Evolutionary conservation across 1,140 invertebrate genomes (phyloP).

Genomic region (Dryas iulia): DNA sequence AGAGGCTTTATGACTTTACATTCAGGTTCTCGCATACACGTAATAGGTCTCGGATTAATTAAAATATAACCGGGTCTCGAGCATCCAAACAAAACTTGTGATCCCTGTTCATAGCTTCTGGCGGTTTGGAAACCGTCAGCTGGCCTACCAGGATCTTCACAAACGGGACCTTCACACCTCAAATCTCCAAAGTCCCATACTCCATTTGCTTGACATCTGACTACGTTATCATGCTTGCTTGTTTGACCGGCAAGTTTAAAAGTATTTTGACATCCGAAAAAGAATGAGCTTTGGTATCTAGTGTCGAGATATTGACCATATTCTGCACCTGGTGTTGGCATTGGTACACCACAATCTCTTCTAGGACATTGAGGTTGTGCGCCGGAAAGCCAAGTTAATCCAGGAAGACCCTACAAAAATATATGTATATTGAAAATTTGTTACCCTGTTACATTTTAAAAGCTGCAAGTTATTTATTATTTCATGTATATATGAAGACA

Average conservation of each 20-base stretch:
- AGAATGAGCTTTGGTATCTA: slow-evolving; percentile 94
- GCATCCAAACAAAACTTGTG: slow-evolving; percentile 94
- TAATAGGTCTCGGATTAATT: slow-evolving; percentile 94
- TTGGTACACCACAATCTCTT: slow-evolving; percentile 92
- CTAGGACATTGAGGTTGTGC: slow-evolving; percentile 91
- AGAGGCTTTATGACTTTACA: slow-evolving; percentile 96
- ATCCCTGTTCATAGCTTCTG: slow-evolving; percentile 95
- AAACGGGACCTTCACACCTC: slow-evolving; percentile 96
- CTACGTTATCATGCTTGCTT: slow-evolving; percentile 93
- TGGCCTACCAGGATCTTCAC: slow-evolving; percentile 96
- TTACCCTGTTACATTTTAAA: no score
- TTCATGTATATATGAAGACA: background rate
- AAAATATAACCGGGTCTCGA: slow-evolving; percentile 95
- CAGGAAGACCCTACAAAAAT: slow-evolving; percentile 85
- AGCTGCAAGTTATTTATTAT: no score
- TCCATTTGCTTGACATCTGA: slow-evolving; percentile 94
- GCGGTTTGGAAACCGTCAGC: slow-evolving; percentile 94
- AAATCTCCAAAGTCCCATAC: slow-evolving; percentile 98
- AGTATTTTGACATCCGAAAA: slow-evolving; percentile 97
- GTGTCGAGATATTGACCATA: slow-evolving; percentile 94
- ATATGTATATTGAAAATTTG: no score
- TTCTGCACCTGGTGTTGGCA: slow-evolving; percentile 94
- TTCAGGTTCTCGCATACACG: slow-evolving; percentile 94
- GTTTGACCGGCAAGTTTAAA: slow-evolving; percentile 97
- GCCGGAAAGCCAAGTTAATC: slow-evolving; percentile 97